Conservation (phyloP, 2,888 invertebrate species). For the Drosophila dives region DNA sequence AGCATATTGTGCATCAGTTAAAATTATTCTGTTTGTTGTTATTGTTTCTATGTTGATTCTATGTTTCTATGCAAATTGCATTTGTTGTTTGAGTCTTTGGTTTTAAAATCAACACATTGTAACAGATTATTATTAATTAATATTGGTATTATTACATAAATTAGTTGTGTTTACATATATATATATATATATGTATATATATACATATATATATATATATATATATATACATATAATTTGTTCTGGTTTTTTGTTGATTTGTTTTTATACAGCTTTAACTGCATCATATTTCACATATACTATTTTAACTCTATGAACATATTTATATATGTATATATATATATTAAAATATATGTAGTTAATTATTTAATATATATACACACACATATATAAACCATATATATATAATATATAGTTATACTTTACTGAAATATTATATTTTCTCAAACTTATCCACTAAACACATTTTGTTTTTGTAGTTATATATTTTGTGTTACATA, state of each 20-base stretch:
- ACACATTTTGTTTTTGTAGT: conserved; percentile 44
- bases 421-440: conserved; percentile 38
- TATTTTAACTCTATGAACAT: conserved; percentile 42
- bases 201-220: conserved; percentile 24
- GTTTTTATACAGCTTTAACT: conserved; percentile 39
- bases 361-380: conserved; percentile 10
- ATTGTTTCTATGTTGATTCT: conserved; percentile 37
- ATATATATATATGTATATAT: background rate
- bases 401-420: conserved; percentile 26
- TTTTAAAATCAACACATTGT: conserved; percentile 69
- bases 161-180: conserved; percentile 38
- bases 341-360: conserved; percentile 23
- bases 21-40: conserved; percentile 41
- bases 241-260: conserved; percentile 43
- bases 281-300: conserved; percentile 44
- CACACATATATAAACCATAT: conserved; percentile 24
- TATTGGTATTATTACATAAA: conserved; percentile 50
- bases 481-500: conserved; percentile 52
- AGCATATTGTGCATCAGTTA: conserved; percentile 12
- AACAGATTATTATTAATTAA: conserved; percentile 37
- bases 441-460: conserved; percentile 52
- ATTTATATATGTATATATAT: conserved; percentile 16
- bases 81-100: conserved; percentile 76
- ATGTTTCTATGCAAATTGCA: conserved; percentile 34
- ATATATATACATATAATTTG: conserved; percentile 14